Conservation (phyloP, 2,888 invertebrate species). For the Habroteleia sp. region DNA sequence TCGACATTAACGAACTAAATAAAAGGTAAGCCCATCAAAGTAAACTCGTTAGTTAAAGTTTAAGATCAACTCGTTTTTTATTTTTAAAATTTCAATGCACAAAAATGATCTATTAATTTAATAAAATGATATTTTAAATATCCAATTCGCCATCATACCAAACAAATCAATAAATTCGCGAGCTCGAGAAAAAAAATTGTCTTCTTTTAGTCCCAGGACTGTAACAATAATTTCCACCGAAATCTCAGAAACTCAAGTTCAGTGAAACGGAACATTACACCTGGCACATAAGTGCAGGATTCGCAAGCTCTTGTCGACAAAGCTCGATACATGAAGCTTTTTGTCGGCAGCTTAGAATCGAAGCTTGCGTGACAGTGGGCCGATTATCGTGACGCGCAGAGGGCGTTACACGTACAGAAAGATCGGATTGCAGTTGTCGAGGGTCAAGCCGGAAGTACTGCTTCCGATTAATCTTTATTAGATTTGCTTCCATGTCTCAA, state of each 20-base stretch:
- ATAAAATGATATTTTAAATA: too few relatives aligned
- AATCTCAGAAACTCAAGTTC: conserved; percentile 6
- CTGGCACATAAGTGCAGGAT: conserved; percentile 3
- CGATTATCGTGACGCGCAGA: conserved; percentile 48
- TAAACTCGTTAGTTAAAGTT: too few relatives aligned
- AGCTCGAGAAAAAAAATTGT: too few relatives aligned
- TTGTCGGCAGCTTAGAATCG: conserved; percentile 36
- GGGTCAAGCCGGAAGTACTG: conserved; percentile 56
- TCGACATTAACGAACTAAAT: too few relatives aligned
- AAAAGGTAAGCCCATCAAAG: too few relatives aligned
- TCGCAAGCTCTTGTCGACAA: conserved; percentile 34
- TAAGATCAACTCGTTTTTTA: too few relatives aligned
- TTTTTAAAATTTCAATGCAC: too few relatives aligned
- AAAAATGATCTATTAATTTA: too few relatives aligned
- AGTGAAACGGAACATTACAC: conserved; percentile 12
- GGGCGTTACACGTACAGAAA: conserved; percentile 47
- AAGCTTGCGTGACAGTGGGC: conserved; percentile 54
- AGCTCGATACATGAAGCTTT: conserved; percentile 47
- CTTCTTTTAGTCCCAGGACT: too few relatives aligned
- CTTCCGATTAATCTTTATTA: conserved; percentile 64
- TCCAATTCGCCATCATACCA: too few relatives aligned
- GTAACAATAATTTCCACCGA: too few relatives aligned
- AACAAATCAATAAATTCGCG: too few relatives aligned
- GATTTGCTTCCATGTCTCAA: conserved; percentile 52
- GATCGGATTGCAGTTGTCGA: conserved; percentile 62